These are phyloP conservation scores for Cabera pusaria DNA, from an alignment of 2,888 invertebrate species.

Conservation along the genomic window DNA sequence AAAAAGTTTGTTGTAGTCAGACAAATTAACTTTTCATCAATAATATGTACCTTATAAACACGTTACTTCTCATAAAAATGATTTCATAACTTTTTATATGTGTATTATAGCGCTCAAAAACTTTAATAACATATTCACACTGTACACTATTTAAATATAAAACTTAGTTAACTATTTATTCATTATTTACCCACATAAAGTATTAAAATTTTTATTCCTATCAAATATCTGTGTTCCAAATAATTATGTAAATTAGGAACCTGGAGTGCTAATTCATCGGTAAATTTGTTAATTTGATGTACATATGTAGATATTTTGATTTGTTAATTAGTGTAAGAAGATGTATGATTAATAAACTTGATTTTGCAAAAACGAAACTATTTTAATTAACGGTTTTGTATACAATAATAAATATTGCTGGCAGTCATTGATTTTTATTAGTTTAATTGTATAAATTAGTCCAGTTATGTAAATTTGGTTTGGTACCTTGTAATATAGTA, in stretches of 20 bases:
- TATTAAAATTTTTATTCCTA: slow-evolving; percentile 62
- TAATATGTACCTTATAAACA: no score
- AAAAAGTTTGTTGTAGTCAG: no score
- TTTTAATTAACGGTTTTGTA: slow-evolving; percentile 12
- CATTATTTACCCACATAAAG: slow-evolving; percentile 56
- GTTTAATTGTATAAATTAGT: slow-evolving; percentile 17
- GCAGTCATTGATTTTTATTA: slow-evolving; percentile 16
- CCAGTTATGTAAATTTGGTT: slow-evolving; percentile 27
- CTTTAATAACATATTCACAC: no score
- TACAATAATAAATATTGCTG: slow-evolving; percentile 13
- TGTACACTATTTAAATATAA: no score
- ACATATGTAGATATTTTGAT: slow-evolving; percentile 66
- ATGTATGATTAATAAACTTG: slow-evolving; percentile 53
- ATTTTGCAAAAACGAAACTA: slow-evolving; percentile 58
- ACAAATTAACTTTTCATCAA: no score
- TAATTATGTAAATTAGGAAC: slow-evolving; percentile 64
- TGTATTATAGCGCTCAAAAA: no score
- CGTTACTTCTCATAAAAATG: no score
- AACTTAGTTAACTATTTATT: no score
- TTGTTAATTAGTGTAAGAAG: slow-evolving; percentile 61
- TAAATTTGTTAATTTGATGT: slow-evolving; percentile 71
- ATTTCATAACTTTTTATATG: no score
- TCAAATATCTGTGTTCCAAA: slow-evolving; percentile 63
- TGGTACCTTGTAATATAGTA: slow-evolving; percentile 17
- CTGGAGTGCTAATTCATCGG: slow-evolving; percentile 63